Percentiles rank a stretch among this genome's conserved stretches.
Conservation (phyloP, 2,888 invertebrate species). For the Petrolisthes cinctipes region DNA sequence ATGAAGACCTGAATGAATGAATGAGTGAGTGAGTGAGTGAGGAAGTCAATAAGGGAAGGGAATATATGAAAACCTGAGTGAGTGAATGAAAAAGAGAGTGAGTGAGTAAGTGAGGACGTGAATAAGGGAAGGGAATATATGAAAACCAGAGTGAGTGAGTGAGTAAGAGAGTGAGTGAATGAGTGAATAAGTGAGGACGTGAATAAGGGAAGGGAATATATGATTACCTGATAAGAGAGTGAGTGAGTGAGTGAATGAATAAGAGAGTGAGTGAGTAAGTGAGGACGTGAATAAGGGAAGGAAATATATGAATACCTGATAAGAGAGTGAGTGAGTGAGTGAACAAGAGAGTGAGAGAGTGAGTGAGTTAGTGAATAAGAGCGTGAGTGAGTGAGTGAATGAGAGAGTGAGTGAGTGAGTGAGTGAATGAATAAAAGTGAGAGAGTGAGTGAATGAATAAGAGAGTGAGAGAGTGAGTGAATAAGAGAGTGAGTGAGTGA, state of each 20-base stretch:
- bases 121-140: slow-evolving; percentile 10
- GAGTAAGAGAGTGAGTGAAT: slow-evolving; percentile 9
- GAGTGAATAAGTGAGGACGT: slow-evolving; percentile 6
- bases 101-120: slow-evolving; percentile 4
- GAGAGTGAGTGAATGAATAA: too few relatives aligned
- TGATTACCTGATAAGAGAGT: too few relatives aligned
- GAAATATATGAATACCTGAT: background rate
- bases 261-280: too few relatives aligned
- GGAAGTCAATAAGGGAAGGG: background rate
- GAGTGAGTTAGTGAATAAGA: too few relatives aligned
- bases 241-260: too few relatives aligned
- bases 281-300: background rate
- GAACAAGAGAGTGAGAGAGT: background rate
- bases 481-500: background rate
- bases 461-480: too few relatives aligned
- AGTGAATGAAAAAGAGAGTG: slow-evolving; percentile 6
- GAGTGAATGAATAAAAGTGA: too few relatives aligned
- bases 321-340: background rate
- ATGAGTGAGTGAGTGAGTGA: slow-evolving; percentile 1
- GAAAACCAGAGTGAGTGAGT: background rate
- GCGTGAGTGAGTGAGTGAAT: too few relatives aligned
- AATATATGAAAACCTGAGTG: background rate
- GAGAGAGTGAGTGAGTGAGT: too few relatives aligned
- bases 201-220: slow-evolving; percentile 6
- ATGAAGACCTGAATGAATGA: background rate